Evolutionary conservation across 2,888 invertebrate species (phyloP).

Genomic region (Idaea biselata): DNA sequence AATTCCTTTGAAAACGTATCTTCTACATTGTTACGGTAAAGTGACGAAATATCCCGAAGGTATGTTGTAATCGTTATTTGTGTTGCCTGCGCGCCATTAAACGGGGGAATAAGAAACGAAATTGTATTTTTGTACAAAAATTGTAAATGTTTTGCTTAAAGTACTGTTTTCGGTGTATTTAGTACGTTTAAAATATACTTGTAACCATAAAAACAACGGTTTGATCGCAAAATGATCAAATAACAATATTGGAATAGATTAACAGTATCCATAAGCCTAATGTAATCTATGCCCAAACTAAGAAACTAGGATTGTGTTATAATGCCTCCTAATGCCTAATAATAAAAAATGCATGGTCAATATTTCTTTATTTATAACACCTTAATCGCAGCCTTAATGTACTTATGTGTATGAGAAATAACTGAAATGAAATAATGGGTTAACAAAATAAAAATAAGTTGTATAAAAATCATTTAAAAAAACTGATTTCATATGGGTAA

Average conservation of each 20-base stretch:
- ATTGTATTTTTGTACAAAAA: background rate
- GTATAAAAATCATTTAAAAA: background rate
- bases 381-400: no score
- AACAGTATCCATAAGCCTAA: no score
- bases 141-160: background rate
- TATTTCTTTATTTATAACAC: constrained; percentile 9
- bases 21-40: background rate
- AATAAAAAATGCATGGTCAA: background rate
- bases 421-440: no score
- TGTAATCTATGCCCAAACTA: no score
- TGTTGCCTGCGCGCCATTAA: background rate
- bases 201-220: background rate
- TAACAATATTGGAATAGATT: background rate
- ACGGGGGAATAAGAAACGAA: background rate
- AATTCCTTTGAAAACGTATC: background rate
- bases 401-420: no score
- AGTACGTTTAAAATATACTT: background rate
- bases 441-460: no score
- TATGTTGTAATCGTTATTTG: background rate
- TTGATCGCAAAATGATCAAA: background rate
- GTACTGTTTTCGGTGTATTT: background rate
- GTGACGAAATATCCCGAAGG: background rate
- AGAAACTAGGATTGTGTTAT: no score
- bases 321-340: no score
- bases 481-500: constrained; percentile 15